Conservation (phyloP, 1,140 invertebrate species). For the Aphidius gifuensis region DNA sequence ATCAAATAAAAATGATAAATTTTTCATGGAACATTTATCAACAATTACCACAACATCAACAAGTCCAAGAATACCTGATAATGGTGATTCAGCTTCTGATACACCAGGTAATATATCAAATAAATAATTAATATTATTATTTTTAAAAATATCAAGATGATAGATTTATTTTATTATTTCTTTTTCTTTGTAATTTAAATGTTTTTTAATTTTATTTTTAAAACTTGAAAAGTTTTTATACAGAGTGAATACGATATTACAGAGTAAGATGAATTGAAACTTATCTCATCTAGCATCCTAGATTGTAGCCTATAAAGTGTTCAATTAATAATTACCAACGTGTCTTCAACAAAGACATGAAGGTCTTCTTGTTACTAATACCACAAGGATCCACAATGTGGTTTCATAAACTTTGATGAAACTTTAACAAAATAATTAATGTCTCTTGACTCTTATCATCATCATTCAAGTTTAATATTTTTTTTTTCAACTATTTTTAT, state of each 20-base stretch:
- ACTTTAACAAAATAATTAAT: too few relatives aligned
- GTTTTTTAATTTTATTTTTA: too few relatives aligned
- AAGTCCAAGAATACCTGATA: conserved; percentile 35
- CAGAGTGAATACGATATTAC: not conserved
- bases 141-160: not conserved
- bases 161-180: not conserved
- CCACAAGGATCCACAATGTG: too few relatives aligned
- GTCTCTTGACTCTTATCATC: too few relatives aligned
- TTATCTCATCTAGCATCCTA: conserved; percentile 5
- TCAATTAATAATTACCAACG: conserved; percentile 38
- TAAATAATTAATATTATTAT: too few relatives aligned
- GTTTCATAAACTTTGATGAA: too few relatives aligned
- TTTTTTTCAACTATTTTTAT: too few relatives aligned
- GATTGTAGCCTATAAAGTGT: conserved; percentile 33
- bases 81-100: conserved; percentile 37
- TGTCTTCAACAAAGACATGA: conserved; percentile 27
- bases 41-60: conserved; percentile 31
- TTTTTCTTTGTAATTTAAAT: not conserved
- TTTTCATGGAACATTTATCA: conserved; percentile 21
- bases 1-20: conserved; percentile 24
- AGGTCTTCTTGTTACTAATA: too few relatives aligned
- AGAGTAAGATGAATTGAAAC: not conserved
- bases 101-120: conserved; percentile 34
- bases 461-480: too few relatives aligned
- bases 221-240: too few relatives aligned